These are phyloP conservation scores for Melanostigma gelatinosum DNA, from an alignment of 2,113 vertebrate species.

Conservation along the genomic window DNA sequence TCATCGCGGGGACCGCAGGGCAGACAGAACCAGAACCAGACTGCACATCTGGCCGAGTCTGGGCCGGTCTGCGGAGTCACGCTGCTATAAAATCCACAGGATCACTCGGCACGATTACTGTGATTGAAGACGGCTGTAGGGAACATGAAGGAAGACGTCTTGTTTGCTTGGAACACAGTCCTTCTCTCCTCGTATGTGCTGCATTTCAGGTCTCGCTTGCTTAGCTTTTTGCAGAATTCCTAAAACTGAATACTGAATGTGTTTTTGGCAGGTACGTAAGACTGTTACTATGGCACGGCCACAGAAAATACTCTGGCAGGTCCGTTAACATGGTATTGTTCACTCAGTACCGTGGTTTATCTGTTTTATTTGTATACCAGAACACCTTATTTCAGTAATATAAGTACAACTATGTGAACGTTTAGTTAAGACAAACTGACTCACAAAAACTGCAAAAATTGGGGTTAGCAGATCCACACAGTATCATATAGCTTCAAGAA, in stretches of 20 bases:
- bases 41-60: slow-evolving; percentile 64
- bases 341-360: neutral
- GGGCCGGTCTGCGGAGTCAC: slow-evolving; percentile 40
- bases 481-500: neutral
- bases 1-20: slow-evolving; percentile 18
- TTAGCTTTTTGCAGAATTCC: neutral
- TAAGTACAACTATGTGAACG: neutral
- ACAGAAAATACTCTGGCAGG: neutral
- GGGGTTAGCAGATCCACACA: neutral
- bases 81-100: slow-evolving; percentile 57
- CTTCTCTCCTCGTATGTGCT: slow-evolving; percentile 1
- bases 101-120: slow-evolving; percentile 40
- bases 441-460: neutral
- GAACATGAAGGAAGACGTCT: slow-evolving; percentile 56
- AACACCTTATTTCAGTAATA: neutral
- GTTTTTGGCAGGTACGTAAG: neutral
- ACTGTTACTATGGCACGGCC: neutral
- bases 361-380: neutral
- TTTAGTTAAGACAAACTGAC: neutral
- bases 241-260: neutral
- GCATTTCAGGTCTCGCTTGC: neutral
- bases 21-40: slow-evolving; percentile 68
- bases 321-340: neutral
- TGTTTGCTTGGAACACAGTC: slow-evolving; percentile 12
- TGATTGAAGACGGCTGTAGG: slow-evolving; percentile 63